These are phyloP conservation scores for Melanerpes formicivorus DNA, from an alignment of 2,113 vertebrate genomes.

Conservation along the genomic window DNA sequence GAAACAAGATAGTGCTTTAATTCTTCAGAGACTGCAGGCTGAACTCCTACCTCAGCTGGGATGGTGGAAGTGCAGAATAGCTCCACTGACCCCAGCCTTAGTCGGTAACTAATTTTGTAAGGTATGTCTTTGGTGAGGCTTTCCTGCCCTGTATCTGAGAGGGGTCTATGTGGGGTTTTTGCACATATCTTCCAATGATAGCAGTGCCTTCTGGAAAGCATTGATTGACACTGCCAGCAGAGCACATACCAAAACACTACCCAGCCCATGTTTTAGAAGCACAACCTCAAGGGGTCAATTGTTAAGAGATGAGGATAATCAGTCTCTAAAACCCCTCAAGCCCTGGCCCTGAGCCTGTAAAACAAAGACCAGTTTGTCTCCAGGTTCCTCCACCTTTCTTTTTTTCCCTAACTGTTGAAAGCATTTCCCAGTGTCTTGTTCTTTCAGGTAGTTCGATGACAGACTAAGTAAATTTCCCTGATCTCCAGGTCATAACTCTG, in stretches of 20 bases:
- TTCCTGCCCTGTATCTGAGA: neutral
- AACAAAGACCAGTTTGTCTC: neutral
- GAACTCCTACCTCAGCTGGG: neutral
- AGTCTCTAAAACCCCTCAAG: neutral
- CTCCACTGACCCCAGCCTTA: neutral
- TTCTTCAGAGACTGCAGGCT: neutral
- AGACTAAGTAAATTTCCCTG: neutral
- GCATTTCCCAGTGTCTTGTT: neutral
- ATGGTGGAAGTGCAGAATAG: neutral
- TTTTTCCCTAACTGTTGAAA: neutral
- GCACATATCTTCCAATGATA: neutral
- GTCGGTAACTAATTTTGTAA: neutral
- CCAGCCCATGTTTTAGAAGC: neutral
- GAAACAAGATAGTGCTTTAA: slow-evolving; percentile 15
- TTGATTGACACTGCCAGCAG: neutral
- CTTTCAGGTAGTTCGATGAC: neutral
- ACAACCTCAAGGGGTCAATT: neutral
- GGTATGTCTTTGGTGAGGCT: neutral
- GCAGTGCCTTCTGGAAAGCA: neutral
- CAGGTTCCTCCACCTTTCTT: neutral
- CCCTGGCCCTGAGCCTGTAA: neutral
- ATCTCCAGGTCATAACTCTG: rapidly evolving
- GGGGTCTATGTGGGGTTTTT: neutral
- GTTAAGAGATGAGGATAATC: neutral
- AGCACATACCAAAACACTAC: neutral